These are phyloP conservation scores for Holocentrus rufus DNA, from an alignment of 2,797 vertebrate species.

Conservation along the genomic window DNA sequence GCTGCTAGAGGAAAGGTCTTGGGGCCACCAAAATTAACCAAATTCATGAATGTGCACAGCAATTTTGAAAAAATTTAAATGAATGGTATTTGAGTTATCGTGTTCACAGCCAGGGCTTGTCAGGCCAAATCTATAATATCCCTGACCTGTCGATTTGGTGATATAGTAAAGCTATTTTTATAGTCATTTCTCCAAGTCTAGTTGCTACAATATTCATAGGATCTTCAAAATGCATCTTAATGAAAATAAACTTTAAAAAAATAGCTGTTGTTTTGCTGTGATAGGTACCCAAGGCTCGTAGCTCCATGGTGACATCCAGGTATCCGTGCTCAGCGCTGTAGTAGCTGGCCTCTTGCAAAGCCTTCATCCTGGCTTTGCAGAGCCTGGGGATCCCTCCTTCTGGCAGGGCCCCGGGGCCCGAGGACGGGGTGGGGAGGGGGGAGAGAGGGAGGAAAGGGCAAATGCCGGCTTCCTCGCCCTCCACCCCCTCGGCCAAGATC, in stretches of 20 bases:
- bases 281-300: slow-evolving; percentile 87
- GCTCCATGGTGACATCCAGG: slow-evolving; percentile 98
- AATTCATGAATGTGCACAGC: too few relatives aligned
- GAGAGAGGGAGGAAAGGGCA: slow-evolving; percentile 73
- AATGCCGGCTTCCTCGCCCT: slow-evolving; percentile 78
- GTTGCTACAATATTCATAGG: too few relatives aligned
- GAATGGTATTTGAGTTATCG: too few relatives aligned
- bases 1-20: too few relatives aligned
- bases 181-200: neutral
- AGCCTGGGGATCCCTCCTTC: slow-evolving; percentile 85
- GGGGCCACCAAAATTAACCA: too few relatives aligned
- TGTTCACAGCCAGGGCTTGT: too few relatives aligned
- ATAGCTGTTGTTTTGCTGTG: neutral
- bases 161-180: too few relatives aligned
- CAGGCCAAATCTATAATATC: too few relatives aligned
- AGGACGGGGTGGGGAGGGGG: slow-evolving; percentile 69
- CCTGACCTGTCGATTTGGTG: too few relatives aligned
- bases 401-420: slow-evolving; percentile 74
- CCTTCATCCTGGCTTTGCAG: slow-evolving; percentile 92
- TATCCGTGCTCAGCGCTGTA: slow-evolving; percentile 97
- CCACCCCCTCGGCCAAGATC: slow-evolving; percentile 96
- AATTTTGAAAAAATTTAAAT: too few relatives aligned
- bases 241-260: too few relatives aligned
- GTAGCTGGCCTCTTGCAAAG: slow-evolving; percentile 96
- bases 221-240: too few relatives aligned